Evolutionary conservation across 2,113 vertebrate species (phyloP), one percentile per base, ranked within the genome.

Genomic region (Charadrius vociferus): DNA sequence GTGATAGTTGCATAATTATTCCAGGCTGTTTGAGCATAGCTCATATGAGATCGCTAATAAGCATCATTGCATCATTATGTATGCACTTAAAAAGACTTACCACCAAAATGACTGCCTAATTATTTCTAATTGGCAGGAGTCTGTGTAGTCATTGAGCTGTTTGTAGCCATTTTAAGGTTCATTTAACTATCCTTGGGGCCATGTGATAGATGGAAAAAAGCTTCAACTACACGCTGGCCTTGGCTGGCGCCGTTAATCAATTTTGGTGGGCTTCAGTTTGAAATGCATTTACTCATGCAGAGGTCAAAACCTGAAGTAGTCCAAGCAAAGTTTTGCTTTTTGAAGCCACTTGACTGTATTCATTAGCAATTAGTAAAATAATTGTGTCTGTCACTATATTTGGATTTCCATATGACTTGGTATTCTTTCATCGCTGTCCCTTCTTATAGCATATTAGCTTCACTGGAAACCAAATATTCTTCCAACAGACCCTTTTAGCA

Each of bases 111-210:
- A 99, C 99, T 99, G 99, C 99, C 99, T 99, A 99, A 99, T 99
- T 99, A 99, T 99, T 99, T 99, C 99, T 99, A 99, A 99, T 99
- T 99, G 99, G 99, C 99, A 99, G 99, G 98, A 99, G 98, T 98
- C 98, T 99, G 98, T 99, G 98, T 99, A 99, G 99, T 99, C 98
- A 99, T 99, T 98, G 99, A 99, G 99, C 99, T 99, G 99, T 99
- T 99, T 99, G 99, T 99, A 99, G 98, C 99, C 98, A 98, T 98
- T 98, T 98, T 98, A 98, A 98, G 98, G 97, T 98, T 99, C 99
- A 98, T 99, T 99, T 99, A 99, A 99, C 99, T 98, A 98, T 98
- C 98, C 99, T 99, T 78, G 97, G 98, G 99, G 99, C 98, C 98
- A 98, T 98, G 98, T 95, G 98, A 98, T 98, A 98, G 98, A 97